phyloP scores from a whole-genome alignment of 2,888 invertebrate species.

The Cetonia aurata region DNA sequence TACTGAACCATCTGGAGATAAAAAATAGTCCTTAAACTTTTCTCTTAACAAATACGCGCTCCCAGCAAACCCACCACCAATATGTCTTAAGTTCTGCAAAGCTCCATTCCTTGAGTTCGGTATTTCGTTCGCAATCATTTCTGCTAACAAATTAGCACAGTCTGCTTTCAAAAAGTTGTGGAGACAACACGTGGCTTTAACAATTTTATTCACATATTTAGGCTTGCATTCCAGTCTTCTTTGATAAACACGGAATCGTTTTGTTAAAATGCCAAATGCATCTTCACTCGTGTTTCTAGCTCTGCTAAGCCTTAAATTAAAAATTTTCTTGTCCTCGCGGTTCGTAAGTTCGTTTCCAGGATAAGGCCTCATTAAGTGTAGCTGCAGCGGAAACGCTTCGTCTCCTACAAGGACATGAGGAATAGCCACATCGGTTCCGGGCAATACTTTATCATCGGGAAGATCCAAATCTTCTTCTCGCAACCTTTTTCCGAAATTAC shows the following conservation, averaged over 20 bases:
- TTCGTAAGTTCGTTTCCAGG: constrained; percentile 2
- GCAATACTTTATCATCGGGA: not conserved
- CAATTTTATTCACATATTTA: not conserved
- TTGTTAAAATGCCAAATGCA: not conserved
- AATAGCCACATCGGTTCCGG: not conserved
- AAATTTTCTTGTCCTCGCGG: not conserved
- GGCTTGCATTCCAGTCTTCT: not conserved
- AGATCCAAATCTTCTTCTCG: not conserved
- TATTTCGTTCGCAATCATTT: not conserved
- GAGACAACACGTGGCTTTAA: not conserved
- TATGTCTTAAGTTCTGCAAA: too few species aligned
- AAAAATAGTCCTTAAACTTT: too few species aligned
- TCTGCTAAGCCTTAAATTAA: not conserved
- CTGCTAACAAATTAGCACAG: not conserved
- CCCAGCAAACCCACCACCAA: too few species aligned
- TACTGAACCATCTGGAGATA: too few species aligned
- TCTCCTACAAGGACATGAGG: not conserved
- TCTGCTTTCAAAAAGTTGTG: not conserved
- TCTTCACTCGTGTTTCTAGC: not conserved
- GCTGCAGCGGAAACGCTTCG: not conserved
- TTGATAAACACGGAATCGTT: not conserved
- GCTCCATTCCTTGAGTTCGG: too few species aligned
- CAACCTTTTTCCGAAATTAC: constrained; percentile 1
- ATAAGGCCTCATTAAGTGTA: not conserved
- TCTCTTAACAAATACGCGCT: too few species aligned